phyloP scores from a whole-genome alignment of 1,140 invertebrate genomes.

The Drosophila chauvacae region DNA sequence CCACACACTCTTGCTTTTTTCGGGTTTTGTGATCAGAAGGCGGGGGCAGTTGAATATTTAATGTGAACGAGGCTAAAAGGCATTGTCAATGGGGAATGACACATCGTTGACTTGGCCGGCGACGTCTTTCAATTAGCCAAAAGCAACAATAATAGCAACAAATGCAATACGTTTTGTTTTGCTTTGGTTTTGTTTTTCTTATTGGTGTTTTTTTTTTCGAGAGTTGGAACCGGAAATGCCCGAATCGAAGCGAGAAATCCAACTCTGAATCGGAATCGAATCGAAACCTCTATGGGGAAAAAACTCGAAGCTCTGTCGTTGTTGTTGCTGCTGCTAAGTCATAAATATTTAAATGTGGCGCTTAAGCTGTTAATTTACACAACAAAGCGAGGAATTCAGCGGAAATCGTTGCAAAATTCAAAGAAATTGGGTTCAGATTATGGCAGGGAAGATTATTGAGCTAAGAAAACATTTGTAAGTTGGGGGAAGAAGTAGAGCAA shows the following conservation, averaged over 20 bases:
- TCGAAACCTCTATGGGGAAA: conserved; percentile 36
- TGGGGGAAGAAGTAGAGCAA: neutral
- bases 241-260: conserved; percentile 54
- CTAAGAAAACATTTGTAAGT: conserved; percentile 15
- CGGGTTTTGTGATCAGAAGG: neutral
- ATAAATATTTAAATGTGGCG: conserved; percentile 80
- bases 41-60: conserved; percentile 25
- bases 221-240: conserved; percentile 66
- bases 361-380: conserved; percentile 73
- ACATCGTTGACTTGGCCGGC: conserved; percentile 54
- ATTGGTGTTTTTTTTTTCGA: conserved; percentile 11
- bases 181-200: conserved; percentile 3
- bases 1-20: neutral
- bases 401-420: conserved; percentile 69
- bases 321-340: conserved; percentile 36
- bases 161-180: conserved; percentile 43
- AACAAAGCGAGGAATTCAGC: conserved; percentile 41
- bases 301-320: conserved; percentile 17
- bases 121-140: conserved; percentile 65
- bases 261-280: conserved; percentile 35
- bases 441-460: neutral
- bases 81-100: conserved; percentile 63
- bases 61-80: conserved; percentile 51
- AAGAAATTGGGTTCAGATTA: conserved; percentile 39
- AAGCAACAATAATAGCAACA: conserved; percentile 55